A percentile compares a stretch with the other conserved stretches of the same genome.
Conservation (phyloP, 2,113 vertebrate genomes). For the Vimba vimba region DNA sequence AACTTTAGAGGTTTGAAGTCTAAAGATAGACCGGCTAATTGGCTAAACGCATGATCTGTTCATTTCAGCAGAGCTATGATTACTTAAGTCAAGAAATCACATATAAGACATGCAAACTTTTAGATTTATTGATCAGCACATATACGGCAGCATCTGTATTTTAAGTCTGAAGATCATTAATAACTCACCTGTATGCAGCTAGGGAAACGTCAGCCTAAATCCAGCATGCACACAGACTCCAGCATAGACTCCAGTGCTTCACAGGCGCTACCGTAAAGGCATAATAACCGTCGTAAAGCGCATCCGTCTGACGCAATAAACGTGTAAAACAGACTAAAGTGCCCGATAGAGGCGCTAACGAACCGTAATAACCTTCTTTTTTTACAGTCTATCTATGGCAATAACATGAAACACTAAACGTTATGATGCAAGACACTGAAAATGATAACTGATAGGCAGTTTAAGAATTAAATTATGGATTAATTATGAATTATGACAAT, state of each 20-base stretch:
- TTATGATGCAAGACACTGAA: background rate
- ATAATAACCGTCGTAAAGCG: constrained; percentile 38
- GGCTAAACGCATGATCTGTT: constrained; percentile 12
- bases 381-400: too few relatives aligned
- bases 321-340: background rate
- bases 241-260: background rate
- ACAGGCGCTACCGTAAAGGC: constrained; percentile 29
- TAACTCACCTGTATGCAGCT: constrained; percentile 35
- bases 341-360: background rate
- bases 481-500: too few relatives aligned
- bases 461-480: background rate
- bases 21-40: constrained; percentile 23
- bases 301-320: constrained; percentile 75
- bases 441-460: background rate
- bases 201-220: constrained; percentile 36
- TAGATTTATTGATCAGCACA: background rate
- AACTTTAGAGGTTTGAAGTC: background rate
- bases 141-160: background rate
- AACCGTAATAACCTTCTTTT: too few relatives aligned
- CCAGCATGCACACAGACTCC: background rate
- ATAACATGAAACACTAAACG: too few relatives aligned
- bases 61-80: background rate
- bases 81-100: background rate
- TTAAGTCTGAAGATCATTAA: background rate
- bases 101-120: background rate